Evolutionary conservation across 2,888 invertebrate species (phyloP).

Genomic region (Dryadula phaetusa): DNA sequence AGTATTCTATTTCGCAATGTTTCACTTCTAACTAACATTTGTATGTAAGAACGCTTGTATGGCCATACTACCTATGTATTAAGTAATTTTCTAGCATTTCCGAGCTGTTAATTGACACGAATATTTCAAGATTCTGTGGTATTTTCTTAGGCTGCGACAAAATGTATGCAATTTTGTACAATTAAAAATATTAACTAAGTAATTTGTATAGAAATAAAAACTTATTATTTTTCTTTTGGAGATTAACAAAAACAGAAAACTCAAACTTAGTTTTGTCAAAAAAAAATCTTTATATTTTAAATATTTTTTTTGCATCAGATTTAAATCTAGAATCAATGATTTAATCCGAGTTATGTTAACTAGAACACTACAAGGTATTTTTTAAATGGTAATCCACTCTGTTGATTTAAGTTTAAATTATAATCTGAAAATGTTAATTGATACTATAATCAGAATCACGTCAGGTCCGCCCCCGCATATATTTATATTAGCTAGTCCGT

Average conservation of each 20-base stretch:
- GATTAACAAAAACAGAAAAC: no score
- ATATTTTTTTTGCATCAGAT: no score
- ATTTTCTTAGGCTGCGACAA: not conserved
- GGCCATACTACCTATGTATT: conserved; percentile 1
- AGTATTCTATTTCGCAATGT: not conserved
- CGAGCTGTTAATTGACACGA: conserved; percentile 10
- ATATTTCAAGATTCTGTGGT: conserved; percentile 7
- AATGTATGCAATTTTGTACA: not conserved
- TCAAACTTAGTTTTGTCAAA: no score
- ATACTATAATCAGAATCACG: conserved; percentile 52
- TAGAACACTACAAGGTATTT: no score
- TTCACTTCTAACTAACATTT: not conserved
- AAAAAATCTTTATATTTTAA: no score
- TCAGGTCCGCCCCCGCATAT: conserved; percentile 49
- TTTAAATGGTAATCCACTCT: no score
- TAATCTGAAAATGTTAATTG: conserved; percentile 35
- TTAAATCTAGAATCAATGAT: no score
- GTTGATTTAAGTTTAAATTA: no score
- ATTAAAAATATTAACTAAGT: not conserved
- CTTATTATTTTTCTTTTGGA: no score
- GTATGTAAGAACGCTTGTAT: conserved; percentile 2
- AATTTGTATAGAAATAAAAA: not conserved
- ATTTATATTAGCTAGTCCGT: conserved; percentile 47
- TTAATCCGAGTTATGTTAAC: no score
- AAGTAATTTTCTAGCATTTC: conserved; percentile 4